A percentile compares a stretch with the other conserved stretches of the same genome.
phyloP scores from a whole-genome alignment of 1,140 invertebrate species.

The Vollenhovia emeryi region DNA sequence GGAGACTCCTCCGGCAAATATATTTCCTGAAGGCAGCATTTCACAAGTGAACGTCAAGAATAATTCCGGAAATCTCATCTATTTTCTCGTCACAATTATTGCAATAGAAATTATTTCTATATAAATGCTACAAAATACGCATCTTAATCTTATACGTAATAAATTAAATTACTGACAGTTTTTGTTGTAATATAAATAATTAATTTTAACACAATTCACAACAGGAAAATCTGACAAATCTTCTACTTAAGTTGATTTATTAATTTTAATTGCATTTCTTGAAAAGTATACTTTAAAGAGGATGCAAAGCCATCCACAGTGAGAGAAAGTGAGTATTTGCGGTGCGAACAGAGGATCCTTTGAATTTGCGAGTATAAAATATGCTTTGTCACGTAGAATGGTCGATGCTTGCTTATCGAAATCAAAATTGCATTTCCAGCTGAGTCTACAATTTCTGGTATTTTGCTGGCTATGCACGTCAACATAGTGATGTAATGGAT shows the following conservation, averaged over 20 bases:
- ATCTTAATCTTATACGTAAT: not conserved
- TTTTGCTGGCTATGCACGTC: conserved; percentile 16
- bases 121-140: not conserved
- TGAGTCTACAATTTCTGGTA: conserved; percentile 39
- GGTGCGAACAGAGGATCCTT: not conserved
- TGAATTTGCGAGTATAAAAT: conserved; percentile 31
- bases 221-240: not conserved
- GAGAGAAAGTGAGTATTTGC: not conserved
- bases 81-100: not conserved
- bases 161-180: not conserved
- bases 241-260: not conserved
- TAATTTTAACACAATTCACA: not conserved
- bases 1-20: conserved; percentile 3
- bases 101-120: not conserved
- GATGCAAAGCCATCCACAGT: not conserved
- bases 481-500: conserved; percentile 23
- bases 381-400: conserved; percentile 50
- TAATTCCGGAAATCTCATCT: not conserved
- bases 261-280: not conserved
- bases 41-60: not conserved
- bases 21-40: not conserved
- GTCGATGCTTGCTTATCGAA: conserved; percentile 40
- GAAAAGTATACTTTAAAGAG: not conserved
- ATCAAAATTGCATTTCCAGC: conserved; percentile 40
- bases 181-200: not conserved